A percentile compares a stretch with the other conserved stretches of the same genome.
These are phyloP conservation scores for Pedetes capensis DNA, from an alignment of 2,113 vertebrate genomes.

Conservation along the genomic window DNA sequence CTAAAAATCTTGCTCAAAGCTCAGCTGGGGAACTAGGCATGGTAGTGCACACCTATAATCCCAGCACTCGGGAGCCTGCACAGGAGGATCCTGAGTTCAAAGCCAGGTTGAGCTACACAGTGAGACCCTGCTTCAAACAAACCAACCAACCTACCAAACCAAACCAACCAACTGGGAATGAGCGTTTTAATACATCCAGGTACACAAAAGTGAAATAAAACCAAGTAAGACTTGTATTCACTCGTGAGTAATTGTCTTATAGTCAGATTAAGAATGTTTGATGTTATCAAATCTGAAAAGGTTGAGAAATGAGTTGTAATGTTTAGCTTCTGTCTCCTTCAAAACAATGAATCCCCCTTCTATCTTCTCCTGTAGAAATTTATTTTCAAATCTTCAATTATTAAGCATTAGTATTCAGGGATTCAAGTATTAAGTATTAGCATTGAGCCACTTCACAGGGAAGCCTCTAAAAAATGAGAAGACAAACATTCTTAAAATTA, in stretches of 20 bases:
- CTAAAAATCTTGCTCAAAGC: not conserved
- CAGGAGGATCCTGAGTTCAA: not conserved
- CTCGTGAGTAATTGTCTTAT: not conserved
- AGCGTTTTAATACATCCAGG: not conserved
- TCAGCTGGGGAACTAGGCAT: not conserved
- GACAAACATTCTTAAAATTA: not conserved
- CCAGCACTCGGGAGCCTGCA: too few species aligned
- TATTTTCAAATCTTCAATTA: slow-evolving; percentile 33
- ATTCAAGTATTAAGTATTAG: too few species aligned
- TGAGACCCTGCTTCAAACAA: too few species aligned
- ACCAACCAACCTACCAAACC: too few species aligned
- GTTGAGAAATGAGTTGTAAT: not conserved
- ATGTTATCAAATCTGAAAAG: not conserved
- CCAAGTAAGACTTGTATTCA: not conserved
- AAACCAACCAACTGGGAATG: not conserved
- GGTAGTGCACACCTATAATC: too few species aligned
- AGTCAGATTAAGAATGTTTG: not conserved
- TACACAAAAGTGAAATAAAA: not conserved
- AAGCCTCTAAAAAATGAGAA: slow-evolving; percentile 15
- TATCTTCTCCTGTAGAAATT: not conserved
- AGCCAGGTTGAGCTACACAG: too few species aligned
- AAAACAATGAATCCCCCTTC: not conserved
- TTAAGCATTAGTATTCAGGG: too few species aligned
- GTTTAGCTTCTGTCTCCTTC: slow-evolving; percentile 2
- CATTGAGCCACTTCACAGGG: slow-evolving; percentile 33